phyloP scores from a whole-genome alignment of 1,140 invertebrate species.

The Vanessa atalanta region DNA sequence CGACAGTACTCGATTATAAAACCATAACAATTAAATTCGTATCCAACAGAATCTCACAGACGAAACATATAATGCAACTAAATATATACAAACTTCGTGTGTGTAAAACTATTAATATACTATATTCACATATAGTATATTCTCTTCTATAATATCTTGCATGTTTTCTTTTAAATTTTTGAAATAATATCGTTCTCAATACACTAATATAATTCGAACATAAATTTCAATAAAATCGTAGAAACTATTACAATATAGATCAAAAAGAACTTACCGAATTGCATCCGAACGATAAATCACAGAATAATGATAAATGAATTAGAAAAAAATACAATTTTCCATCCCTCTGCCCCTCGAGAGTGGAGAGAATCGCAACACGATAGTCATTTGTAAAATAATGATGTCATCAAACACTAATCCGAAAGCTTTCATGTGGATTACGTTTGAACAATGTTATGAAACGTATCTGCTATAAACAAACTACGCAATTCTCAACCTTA shows the following conservation, averaged over 20 bases:
- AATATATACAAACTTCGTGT: too few species aligned
- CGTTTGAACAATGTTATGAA: conserved; percentile 31
- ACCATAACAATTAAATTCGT: too few species aligned
- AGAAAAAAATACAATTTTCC: conserved; percentile 50
- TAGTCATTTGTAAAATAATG: conserved; percentile 78
- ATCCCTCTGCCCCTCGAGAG: conserved; percentile 51
- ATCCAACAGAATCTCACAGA: too few species aligned
- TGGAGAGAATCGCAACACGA: conserved; percentile 71
- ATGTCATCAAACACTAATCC: conserved; percentile 81
- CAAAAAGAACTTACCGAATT: conserved; percentile 50
- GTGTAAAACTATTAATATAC: too few species aligned
- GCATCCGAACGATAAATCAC: conserved; percentile 69
- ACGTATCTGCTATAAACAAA: neutral
- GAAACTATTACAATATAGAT: neutral
- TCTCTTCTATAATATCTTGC: too few species aligned
- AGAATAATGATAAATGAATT: conserved; percentile 47
- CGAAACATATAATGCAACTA: too few species aligned
- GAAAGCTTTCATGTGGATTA: conserved; percentile 80
- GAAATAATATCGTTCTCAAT: too few species aligned
- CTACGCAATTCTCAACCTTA: conserved; percentile 47
- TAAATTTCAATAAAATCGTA: neutral
- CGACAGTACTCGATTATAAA: too few species aligned
- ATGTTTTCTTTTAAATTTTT: too few species aligned
- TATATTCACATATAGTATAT: too few species aligned
- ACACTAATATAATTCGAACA: too few species aligned